Base-by-base conservation (phyloP, 2,888 invertebrate species). In the Acleris literana region DNA sequence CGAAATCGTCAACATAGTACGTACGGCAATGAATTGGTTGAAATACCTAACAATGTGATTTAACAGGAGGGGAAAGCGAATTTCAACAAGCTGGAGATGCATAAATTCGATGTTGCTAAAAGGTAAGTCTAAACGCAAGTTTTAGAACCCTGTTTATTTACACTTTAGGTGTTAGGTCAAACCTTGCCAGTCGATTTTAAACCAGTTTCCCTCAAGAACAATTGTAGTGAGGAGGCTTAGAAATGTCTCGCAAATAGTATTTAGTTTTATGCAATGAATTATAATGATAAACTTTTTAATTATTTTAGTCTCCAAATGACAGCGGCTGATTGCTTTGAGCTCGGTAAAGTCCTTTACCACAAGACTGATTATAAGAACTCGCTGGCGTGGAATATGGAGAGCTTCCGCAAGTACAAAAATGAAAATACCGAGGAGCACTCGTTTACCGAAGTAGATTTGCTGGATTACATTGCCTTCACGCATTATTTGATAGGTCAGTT, bases 251-350 rank as follows among this genome's bases (percentile, higher is more conserved):
- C n/a, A n/a, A n/a, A n/a, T n/a, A n/a, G n/a, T n/a, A n/a, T n/a
- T n/a, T n/a, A n/a, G n/a, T n/a, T n/a, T n/a, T n/a, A n/a, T n/a
- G n/a, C n/a, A n/a, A n/a, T n/a, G 25, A 25, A 25, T 25, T 6
- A 25, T 25, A 25, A 25, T 25, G 25, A 25, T 25, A 1, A 25
- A 6, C 6, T 25, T 25, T 51, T 63, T 17, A 33, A 59, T 82
- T 76, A 70, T 80, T 75, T 11, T 75, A 94, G 95, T 81, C 92
- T 94, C 1, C 94, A 94, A 71, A 94, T 96, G 93, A 90, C 94
- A 83, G 97, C 98, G 6, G 96, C 97, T 64, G 99, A 99, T 86
- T 99, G 99, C 81, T 99, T 97, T 90, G 99, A 99, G 89, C 93
- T 99, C 59, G 99, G 99, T 1, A 94, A 98, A 52, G 96, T 97